phyloP scores from a whole-genome alignment of 2,888 invertebrate species.

The Mimumesa dahlbomi region DNA sequence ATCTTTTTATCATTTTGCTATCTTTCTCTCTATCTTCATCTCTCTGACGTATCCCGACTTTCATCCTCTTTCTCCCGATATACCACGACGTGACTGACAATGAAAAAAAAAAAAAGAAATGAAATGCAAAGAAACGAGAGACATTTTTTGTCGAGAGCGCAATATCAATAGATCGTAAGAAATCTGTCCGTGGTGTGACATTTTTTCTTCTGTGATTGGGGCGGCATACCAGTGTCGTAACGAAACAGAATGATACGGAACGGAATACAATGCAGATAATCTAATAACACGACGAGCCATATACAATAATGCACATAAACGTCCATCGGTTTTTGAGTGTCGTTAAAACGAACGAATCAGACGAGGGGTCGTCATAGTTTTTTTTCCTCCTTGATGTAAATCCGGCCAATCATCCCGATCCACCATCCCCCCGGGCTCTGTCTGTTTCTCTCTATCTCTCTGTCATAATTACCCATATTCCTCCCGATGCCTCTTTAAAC shows the following conservation, averaged over 20 bases:
- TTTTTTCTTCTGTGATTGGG: conserved; percentile 93
- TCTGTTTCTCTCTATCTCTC: conserved; percentile 16
- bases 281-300: conserved; percentile 83
- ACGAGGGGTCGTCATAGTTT: conserved; percentile 76
- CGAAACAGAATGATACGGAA: conserved; percentile 70
- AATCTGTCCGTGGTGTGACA: conserved; percentile 87
- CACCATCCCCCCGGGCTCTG: conserved; percentile 10
- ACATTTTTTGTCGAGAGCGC: conserved; percentile 72
- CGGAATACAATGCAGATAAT: conserved; percentile 53
- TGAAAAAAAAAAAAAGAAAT: conserved; percentile 36
- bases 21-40: neutral
- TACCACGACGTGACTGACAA: conserved; percentile 67
- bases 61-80: conserved; percentile 42
- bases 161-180: conserved; percentile 70
- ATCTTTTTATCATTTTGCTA: conserved; percentile 15
- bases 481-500: conserved; percentile 75
- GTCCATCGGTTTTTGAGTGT: conserved; percentile 87
- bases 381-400: conserved; percentile 74
- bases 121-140: conserved; percentile 51
- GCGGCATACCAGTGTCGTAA: conserved; percentile 86
- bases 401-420: conserved; percentile 32
- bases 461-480: conserved; percentile 23
- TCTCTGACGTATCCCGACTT: conserved; percentile 46
- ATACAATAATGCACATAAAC: conserved; percentile 70
- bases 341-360: conserved; percentile 81